phyloP scores from a whole-genome alignment of 2,888 invertebrate species.

The Acanthosepion esculentum region DNA sequence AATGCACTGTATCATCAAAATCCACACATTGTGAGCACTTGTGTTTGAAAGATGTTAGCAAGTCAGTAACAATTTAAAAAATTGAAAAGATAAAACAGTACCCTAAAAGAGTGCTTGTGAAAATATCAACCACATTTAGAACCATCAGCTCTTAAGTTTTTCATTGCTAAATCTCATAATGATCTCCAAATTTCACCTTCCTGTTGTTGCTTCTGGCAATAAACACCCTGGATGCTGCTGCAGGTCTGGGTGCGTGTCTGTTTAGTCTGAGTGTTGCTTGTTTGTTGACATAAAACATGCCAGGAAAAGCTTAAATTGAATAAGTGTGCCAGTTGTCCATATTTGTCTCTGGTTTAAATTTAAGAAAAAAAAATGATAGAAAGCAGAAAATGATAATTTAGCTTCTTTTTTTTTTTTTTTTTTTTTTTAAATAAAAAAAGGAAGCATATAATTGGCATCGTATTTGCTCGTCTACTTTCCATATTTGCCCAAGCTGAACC shows the following conservation, averaged over 20 bases:
- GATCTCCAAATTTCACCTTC: slow-evolving; percentile 1
- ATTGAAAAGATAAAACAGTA: not conserved
- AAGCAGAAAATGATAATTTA: not conserved
- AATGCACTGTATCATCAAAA: not conserved
- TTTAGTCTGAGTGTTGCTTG: not conserved
- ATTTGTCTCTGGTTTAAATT: slow-evolving; percentile 33
- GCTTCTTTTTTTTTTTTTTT: not conserved
- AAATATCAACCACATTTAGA: not conserved
- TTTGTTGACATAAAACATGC: slow-evolving; percentile 2
- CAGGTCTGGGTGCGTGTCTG: not conserved
- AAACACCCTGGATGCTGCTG: not conserved
- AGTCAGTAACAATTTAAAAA: not conserved
- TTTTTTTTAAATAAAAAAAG: not conserved
- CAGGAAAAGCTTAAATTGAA: slow-evolving; percentile 33
- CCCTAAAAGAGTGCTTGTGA: not conserved
- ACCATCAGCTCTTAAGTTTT: not conserved
- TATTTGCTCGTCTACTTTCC: not conserved
- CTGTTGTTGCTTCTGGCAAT: not conserved
- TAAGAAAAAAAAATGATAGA: not conserved
- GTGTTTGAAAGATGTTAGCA: not conserved
- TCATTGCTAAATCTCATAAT: not conserved
- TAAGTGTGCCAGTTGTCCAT: slow-evolving; percentile 33
- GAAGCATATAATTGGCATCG: not conserved
- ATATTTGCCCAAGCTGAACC: slow-evolving; percentile 21
- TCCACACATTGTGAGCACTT: not conserved